Conservation (phyloP, 2,888 invertebrate genomes). For the Dusona sp. region DNA sequence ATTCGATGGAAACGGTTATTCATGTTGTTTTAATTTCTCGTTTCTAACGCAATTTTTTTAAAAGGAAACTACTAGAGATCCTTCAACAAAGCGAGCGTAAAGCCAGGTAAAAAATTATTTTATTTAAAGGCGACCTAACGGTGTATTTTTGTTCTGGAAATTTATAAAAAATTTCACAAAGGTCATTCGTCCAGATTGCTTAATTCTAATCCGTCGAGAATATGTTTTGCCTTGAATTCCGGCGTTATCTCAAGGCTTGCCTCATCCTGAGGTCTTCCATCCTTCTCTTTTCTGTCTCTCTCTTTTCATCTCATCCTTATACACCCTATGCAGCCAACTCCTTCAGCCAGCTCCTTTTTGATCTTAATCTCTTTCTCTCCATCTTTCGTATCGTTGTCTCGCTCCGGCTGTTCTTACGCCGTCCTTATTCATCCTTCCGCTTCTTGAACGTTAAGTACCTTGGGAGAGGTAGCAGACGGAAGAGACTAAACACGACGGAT, state of each 20-base stretch:
- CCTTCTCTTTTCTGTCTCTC: constrained; percentile 22
- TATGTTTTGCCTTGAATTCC: constrained; percentile 36
- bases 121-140: neutral
- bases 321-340: constrained; percentile 26
- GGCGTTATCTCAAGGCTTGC: constrained; percentile 28
- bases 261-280: constrained; percentile 15
- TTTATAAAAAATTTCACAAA: neutral
- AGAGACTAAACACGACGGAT: constrained; percentile 82
- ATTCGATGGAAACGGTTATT: too few relatives aligned
- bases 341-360: constrained; percentile 15
- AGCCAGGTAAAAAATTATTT: neutral
- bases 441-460: constrained; percentile 77
- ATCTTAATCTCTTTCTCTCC: constrained; percentile 34
- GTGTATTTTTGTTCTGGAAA: neutral
- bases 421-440: constrained; percentile 68
- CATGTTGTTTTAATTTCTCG: too few relatives aligned
- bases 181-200: constrained; percentile 19
- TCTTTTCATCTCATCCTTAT: constrained; percentile 38
- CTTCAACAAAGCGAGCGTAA: neutral
- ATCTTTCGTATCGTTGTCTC: constrained; percentile 32
- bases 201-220: constrained; percentile 32
- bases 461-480: constrained; percentile 82
- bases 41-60: too few relatives aligned
- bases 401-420: constrained; percentile 50
- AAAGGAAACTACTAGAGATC: too few relatives aligned